These are phyloP conservation scores for Thereva nobilitata DNA, from an alignment of 2,888 invertebrate species.

Conservation along the genomic window DNA sequence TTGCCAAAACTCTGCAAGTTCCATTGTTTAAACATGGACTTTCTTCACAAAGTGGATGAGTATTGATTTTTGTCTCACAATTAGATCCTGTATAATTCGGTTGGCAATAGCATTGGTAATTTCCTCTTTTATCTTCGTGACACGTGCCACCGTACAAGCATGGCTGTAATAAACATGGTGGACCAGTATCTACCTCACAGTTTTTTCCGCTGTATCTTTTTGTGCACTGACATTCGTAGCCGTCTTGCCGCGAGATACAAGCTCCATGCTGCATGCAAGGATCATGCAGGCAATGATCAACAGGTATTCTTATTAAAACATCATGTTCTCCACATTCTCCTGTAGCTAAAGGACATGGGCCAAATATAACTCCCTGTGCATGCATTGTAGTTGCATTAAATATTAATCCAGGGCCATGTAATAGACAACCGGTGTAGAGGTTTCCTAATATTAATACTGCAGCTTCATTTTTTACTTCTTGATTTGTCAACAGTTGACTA, in stretches of 20 bases:
- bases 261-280: constrained; percentile 83
- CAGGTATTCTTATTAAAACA: constrained; percentile 62
- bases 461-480: constrained; percentile 72
- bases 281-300: constrained; percentile 76
- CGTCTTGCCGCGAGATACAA: constrained; percentile 75
- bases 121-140: constrained; percentile 68
- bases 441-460: constrained; percentile 78
- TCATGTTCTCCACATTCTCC: constrained; percentile 67
- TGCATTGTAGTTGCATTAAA: constrained; percentile 70
- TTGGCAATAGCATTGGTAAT: constrained; percentile 73
- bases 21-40: constrained; percentile 82
- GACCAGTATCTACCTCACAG: constrained; percentile 80
- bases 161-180: constrained; percentile 69
- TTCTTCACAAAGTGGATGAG: constrained; percentile 72
- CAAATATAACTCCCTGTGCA: constrained; percentile 72
- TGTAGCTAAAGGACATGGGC: constrained; percentile 73
- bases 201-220: constrained; percentile 85
- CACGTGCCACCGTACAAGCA: constrained; percentile 79
- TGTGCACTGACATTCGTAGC: constrained; percentile 83
- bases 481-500: constrained; percentile 72
- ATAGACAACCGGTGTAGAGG: constrained; percentile 80
- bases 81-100: constrained; percentile 68
- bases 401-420: constrained; percentile 84
- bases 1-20: constrained; percentile 69
- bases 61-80: constrained; percentile 75